Conservation (phyloP, 2,797 vertebrate species). For the Euthynnus affinis region DNA sequence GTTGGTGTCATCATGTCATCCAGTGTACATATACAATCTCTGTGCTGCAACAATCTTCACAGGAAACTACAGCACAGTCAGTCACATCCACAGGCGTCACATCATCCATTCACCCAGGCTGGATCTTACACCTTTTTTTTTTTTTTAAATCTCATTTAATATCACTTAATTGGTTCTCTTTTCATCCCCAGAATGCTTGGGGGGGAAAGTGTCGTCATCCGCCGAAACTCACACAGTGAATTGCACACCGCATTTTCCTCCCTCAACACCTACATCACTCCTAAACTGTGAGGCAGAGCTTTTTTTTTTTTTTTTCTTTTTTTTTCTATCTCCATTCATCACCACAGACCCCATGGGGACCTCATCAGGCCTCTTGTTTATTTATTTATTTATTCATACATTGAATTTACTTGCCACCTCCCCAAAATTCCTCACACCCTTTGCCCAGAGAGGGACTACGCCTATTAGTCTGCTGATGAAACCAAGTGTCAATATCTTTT, state of each 20-base stretch:
- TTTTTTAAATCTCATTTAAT: neutral
- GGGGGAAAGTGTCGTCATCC: slow-evolving; percentile 44
- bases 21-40: slow-evolving; percentile 39
- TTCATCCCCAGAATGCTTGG: neutral
- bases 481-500: slow-evolving; percentile 65
- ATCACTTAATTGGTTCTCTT: slow-evolving; percentile 23
- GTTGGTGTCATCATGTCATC: slow-evolving; percentile 60
- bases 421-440: slow-evolving; percentile 31
- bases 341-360: slow-evolving; percentile 35
- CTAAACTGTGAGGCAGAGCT: slow-evolving; percentile 29
- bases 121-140: neutral
- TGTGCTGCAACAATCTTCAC: slow-evolving; percentile 25
- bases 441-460: slow-evolving; percentile 45
- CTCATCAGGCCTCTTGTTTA: slow-evolving; percentile 31
- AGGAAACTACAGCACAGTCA: neutral
- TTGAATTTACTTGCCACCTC: slow-evolving; percentile 3
- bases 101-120: neutral
- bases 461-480: slow-evolving; percentile 72
- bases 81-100: slow-evolving; percentile 30
- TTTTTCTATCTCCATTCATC: slow-evolving; percentile 44
- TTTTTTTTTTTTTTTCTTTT: neutral
- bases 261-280: slow-evolving; percentile 36
- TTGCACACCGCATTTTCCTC: slow-evolving; percentile 43
- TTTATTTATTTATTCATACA: slow-evolving; percentile 6
- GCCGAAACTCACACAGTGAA: slow-evolving; percentile 51